Conservation (phyloP, 2,113 vertebrate genomes). For the Psilopsiagon aurifrons region DNA sequence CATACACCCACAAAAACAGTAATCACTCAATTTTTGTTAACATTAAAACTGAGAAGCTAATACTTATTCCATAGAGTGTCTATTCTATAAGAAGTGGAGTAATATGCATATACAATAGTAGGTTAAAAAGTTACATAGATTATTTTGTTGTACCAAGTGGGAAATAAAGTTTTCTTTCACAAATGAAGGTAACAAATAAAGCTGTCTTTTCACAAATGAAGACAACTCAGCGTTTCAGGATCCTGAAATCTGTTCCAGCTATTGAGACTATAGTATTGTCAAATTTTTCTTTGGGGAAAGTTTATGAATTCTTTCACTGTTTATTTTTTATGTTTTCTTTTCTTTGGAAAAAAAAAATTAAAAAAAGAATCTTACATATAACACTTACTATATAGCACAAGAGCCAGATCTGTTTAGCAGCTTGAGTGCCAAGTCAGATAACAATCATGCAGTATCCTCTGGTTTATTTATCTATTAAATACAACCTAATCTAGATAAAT, state of each 20-base stretch:
- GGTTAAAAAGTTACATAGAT: background rate
- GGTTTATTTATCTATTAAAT: background rate
- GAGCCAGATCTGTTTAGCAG: background rate
- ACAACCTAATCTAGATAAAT: background rate
- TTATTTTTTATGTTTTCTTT: background rate
- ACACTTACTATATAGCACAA: background rate
- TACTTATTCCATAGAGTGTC: background rate
- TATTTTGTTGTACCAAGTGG: background rate
- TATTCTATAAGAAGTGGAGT: background rate
- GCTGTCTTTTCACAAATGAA: background rate
- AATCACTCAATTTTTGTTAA: background rate
- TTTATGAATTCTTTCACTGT: background rate
- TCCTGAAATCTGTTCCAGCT: background rate
- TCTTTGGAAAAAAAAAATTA: background rate
- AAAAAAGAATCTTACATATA: background rate
- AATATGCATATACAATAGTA: background rate
- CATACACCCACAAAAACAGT: background rate
- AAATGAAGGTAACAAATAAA: background rate
- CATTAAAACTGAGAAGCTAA: background rate
- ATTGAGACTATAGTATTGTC: background rate
- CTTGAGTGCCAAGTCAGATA: background rate
- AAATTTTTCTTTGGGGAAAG: background rate
- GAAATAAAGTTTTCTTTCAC: background rate
- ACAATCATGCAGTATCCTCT: background rate
- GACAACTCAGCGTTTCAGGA: background rate